phyloP scores from a whole-genome alignment of 2,888 invertebrate genomes.

The Parasteatoda lunata region DNA sequence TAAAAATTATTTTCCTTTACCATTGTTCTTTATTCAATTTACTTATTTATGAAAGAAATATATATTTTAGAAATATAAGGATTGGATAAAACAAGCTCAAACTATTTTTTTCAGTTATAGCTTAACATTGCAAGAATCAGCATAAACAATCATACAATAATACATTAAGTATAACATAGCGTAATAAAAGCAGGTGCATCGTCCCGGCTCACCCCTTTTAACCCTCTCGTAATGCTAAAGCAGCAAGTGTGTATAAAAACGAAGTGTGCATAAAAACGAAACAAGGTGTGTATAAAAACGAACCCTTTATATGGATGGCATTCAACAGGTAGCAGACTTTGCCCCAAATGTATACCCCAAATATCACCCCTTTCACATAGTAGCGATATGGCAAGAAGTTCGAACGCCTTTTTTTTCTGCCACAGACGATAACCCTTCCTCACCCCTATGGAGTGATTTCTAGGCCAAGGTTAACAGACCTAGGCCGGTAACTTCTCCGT shows the following conservation, averaged over 20 bases:
- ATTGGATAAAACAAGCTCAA: too few species aligned
- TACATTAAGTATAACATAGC: too few species aligned
- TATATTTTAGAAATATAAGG: too few species aligned
- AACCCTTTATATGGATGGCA: not conserved
- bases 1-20: too few species aligned
- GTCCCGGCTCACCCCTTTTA: too few species aligned
- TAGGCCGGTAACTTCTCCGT: slow-evolving; percentile 17
- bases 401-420: slow-evolving; percentile 50
- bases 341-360: slow-evolving; percentile 5
- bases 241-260: not conserved
- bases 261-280: not conserved
- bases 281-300: not conserved
- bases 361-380: slow-evolving; percentile 35
- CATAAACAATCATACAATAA: too few species aligned
- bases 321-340: slow-evolving; percentile 15
- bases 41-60: too few species aligned
- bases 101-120: too few species aligned
- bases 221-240: too few species aligned
- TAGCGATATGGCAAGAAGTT: slow-evolving; percentile 34
- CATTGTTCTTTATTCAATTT: too few species aligned
- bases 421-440: slow-evolving; percentile 76
- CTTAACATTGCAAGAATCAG: too few species aligned
- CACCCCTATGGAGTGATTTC: slow-evolving; percentile 29
- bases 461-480: slow-evolving; percentile 63
- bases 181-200: too few species aligned